These are phyloP conservation scores for Eucera pruinosa DNA, from an alignment of 2,888 invertebrate species.

Conservation along the genomic window DNA sequence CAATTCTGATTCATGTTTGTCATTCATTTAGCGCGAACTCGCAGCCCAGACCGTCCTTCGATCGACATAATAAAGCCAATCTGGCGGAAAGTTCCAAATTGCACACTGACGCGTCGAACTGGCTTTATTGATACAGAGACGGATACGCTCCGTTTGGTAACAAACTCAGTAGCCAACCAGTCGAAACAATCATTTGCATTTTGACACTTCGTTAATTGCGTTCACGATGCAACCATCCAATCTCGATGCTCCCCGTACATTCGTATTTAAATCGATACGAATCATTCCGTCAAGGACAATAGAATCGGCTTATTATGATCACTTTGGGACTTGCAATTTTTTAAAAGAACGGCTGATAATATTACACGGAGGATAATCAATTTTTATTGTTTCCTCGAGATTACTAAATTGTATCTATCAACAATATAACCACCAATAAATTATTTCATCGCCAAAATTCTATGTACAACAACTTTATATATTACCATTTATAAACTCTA, in stretches of 20 bases:
- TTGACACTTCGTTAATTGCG: constrained; percentile 69
- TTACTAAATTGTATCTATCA: too few species aligned
- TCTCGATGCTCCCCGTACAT: background rate
- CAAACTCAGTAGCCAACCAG: constrained; percentile 69
- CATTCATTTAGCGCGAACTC: background rate
- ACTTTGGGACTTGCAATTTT: too few species aligned
- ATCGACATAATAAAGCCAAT: constrained; percentile 22
- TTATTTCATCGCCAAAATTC: too few species aligned
- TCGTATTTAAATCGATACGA: background rate
- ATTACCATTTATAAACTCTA: too few species aligned
- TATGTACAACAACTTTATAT: too few species aligned
- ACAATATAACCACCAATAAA: too few species aligned
- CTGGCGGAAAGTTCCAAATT: constrained; percentile 23
- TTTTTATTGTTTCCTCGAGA: too few species aligned
- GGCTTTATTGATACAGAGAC: constrained; percentile 70
- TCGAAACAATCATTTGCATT: constrained; percentile 70
- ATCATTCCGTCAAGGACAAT: too few species aligned
- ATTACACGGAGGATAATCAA: too few species aligned
- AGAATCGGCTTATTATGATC: too few species aligned
- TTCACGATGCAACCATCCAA: background rate
- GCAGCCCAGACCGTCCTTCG: background rate
- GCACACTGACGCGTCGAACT: constrained; percentile 29
- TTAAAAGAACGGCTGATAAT: too few species aligned
- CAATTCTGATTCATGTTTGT: background rate
- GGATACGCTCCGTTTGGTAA: constrained; percentile 60